Evolutionary conservation across 2,797 vertebrate species (phyloP).

Genomic region (Diplodus puntazzo): DNA sequence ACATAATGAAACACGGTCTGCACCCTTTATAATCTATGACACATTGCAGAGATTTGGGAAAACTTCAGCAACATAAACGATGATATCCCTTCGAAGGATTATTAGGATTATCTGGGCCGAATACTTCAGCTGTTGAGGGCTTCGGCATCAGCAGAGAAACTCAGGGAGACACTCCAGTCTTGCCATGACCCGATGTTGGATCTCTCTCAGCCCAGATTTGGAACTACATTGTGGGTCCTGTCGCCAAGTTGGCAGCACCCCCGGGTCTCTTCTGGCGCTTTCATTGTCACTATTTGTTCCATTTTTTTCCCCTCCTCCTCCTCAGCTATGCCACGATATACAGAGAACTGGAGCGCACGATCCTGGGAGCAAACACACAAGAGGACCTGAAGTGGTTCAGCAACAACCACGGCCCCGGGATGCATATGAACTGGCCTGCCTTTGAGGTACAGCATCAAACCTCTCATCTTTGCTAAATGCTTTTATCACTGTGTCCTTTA

Average conservation of each 20-base stretch:
- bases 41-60: constrained; percentile 13
- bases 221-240: constrained; percentile 40
- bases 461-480: neutral
- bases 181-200: constrained; percentile 39
- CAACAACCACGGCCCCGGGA: constrained; percentile 92
- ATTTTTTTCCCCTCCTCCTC: constrained; percentile 39
- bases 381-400: constrained; percentile 98
- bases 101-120: constrained; percentile 22
- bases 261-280: constrained; percentile 48
- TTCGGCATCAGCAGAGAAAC: constrained; percentile 34
- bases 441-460: constrained; percentile 88
- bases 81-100: constrained; percentile 12
- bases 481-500: neutral
- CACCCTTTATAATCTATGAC: neutral
- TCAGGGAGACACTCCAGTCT: constrained; percentile 32
- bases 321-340: constrained; percentile 93
- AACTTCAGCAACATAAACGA: constrained; percentile 4
- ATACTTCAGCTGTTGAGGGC: constrained; percentile 18
- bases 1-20: neutral
- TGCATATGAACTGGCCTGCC: constrained; percentile 98
- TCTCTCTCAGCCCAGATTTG: constrained; percentile 45
- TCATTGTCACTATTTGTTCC: constrained; percentile 54
- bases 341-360: constrained; percentile 93
- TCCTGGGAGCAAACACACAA: constrained; percentile 91
- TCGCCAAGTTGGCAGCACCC: constrained; percentile 61